Conservation (phyloP, 64 coral and sea anemone species). For the Pachyseris speciosa region DNA sequence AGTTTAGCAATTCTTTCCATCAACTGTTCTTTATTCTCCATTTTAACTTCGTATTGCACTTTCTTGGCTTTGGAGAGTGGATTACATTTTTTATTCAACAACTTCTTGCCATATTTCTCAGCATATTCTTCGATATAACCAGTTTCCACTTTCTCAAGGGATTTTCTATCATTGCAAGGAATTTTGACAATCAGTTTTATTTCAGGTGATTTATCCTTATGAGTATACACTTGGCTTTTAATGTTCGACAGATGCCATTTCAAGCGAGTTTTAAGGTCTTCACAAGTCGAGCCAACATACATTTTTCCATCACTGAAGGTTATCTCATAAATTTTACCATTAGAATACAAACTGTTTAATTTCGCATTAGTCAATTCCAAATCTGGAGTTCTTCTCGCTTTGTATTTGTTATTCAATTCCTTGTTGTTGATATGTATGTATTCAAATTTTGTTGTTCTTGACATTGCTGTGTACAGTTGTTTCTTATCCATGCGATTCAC, state of each 20-base stretch:
- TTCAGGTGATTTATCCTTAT: not conserved
- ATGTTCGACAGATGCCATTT: conserved; percentile 49
- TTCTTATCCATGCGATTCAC: conserved; percentile 55
- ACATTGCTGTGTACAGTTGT: conserved; percentile 48
- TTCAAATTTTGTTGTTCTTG: conserved; percentile 20
- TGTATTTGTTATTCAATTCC: conserved; percentile 1
- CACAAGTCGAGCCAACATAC: conserved; percentile 44
- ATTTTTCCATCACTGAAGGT: not conserved
- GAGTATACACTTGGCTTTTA: conserved; percentile 19
- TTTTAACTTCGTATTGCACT: conserved; percentile 30
- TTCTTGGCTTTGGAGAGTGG: not conserved
- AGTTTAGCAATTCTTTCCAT: conserved; percentile 22
- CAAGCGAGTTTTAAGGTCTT: conserved; percentile 25
- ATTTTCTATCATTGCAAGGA: conserved; percentile 32
- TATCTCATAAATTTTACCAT: conserved; percentile 52
- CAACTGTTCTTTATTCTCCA: conserved; percentile 25
- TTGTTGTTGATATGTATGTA: conserved; percentile 27
- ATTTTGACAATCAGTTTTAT: conserved; percentile 26
- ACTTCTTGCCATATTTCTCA: not conserved
- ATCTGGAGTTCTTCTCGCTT: not conserved
- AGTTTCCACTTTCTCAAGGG: conserved; percentile 52
- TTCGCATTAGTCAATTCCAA: conserved; percentile 13
- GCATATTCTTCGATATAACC: conserved; percentile 62
- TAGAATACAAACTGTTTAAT: conserved; percentile 24
- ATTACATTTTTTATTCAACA: conserved; percentile 43